Evolutionary conservation across 1,140 invertebrate genomes (phyloP), one percentile per base, ranked within the genome.

Genomic region (Lucilia sericata): DNA sequence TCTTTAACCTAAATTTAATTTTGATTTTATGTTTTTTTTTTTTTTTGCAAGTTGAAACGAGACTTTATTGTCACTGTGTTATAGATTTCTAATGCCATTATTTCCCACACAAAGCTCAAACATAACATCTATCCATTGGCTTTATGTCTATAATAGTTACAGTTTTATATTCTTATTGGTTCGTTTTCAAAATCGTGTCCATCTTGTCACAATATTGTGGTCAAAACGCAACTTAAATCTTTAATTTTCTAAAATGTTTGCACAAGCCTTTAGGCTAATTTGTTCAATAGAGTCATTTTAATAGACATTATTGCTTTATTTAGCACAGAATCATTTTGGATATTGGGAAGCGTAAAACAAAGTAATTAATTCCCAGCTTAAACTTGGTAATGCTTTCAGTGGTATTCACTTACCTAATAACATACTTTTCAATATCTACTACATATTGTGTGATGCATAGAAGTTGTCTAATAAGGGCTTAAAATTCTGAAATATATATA

Each of bases 1-100:
- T 51, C 7, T 80, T 80, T 80, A 49, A 80, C 76, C 76, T 49
- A 80, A 80, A 80, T 80, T 80, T 51, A n/a, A 80, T 51, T 70
- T 78, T 21, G 42, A 49, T 49, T 51, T 47, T n/a, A 49, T 51
- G 25, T 30, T 30, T 30, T 30, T n/a, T 80, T 19, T 25, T 76
- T 76, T 36, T 76, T 42, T 2, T 47, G 34, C 36, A 42, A 42
- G 42, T 42, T 30, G 5, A 10, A 30, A 75, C 25, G 30, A 42
- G 34, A 34, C 47, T 55, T 55, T 5, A 12, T 55, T 55, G 2
- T 78, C 0, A 42, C 10, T 42, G 42, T 7, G 47, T 51, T 49
- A 30, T 30, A 30, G 25, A 30, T 30, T 30, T 30, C 1, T 30
- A 30, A 30, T 30, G 5, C 34, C 76, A 25, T 80, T 19, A 49